Base-by-base conservation (phyloP, 2,797 vertebrate genomes). In the Tarsius wallacei region DNA sequence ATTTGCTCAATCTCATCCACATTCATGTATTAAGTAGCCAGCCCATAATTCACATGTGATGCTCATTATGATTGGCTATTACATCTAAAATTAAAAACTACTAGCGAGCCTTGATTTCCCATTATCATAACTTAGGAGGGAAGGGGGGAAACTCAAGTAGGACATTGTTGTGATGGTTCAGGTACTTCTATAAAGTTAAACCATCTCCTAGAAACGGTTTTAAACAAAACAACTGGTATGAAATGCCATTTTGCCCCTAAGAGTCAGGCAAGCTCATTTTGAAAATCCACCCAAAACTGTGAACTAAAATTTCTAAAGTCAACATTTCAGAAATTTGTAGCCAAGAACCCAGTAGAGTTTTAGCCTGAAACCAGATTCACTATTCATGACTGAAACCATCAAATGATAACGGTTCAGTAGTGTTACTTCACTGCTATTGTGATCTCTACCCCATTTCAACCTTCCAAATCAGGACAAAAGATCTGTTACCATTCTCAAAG, bases 401-500 rank as follows among this genome's bases (percentile, higher is more conserved):
- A 61, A 47, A 78, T 4, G 36, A 49, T 26, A 68, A 70, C 7
- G 13, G 53, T 36, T 59, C 24, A 59, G 49, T 53, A 31, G 2
- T 11, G 26, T 28, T 42, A 90, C 51, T 12, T 63, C 66, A 85
- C 63, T 85, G 73, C 22, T 53, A 14, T 17, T 42, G 28, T 28
- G 13, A 73, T n/a, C 33, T 66, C 78, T 26, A 47, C 55, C 33
- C 22, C 71, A 22, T 47, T 55, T 61, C 51, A n/a, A 87, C 57
- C n/a, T 83, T 49, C 49, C 53, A 86, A 61, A n/a, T 70, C 36
- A 92, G 63, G 68, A 61, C 42, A 73, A 78, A 84, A 55, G 19
- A 53, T 57, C 47, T 73, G 19, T 53, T 71, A 73, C 68, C 42
- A 19, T 71, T 97, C 42, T 89, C 87, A 94, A 68, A 74, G 55